Evolutionary conservation across 2,113 vertebrate species (phyloP).

Genomic region (Sinocyclocheilus anophthalmus): DNA sequence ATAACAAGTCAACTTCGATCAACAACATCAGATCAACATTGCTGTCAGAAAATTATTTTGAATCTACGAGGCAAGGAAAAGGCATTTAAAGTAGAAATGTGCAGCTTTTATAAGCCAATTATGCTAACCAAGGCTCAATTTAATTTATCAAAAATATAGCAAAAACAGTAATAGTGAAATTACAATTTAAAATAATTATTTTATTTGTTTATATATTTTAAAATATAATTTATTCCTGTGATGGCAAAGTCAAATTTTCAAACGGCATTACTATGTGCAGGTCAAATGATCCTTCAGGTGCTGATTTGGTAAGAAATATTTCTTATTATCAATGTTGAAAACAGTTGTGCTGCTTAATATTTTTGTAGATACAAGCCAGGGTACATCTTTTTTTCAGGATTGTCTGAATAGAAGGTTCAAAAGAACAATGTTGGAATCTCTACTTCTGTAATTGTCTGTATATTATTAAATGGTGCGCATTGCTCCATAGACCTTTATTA

Average conservation of each 20-base stretch:
- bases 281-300: too few relatives aligned
- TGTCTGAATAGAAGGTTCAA: too few relatives aligned
- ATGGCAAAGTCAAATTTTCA: not conserved
- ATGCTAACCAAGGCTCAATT: too few relatives aligned
- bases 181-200: not conserved
- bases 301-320: too few relatives aligned
- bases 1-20: not conserved
- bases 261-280: not conserved
- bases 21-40: not conserved
- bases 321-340: not conserved
- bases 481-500: not conserved
- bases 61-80: not conserved
- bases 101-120: not conserved
- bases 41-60: not conserved
- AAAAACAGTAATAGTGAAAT: not conserved
- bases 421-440: too few relatives aligned
- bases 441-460: too few relatives aligned
- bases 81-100: not conserved
- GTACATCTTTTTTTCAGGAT: too few relatives aligned
- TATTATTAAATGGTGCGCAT: not conserved
- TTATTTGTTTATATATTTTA: too few relatives aligned
- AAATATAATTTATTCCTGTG: not conserved
- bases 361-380: too few relatives aligned
- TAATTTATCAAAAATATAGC: not conserved
- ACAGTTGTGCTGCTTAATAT: not conserved